Evolutionary conservation across 2,113 vertebrate species (phyloP).

Genomic region (Pyxicephalus adspersus): DNA sequence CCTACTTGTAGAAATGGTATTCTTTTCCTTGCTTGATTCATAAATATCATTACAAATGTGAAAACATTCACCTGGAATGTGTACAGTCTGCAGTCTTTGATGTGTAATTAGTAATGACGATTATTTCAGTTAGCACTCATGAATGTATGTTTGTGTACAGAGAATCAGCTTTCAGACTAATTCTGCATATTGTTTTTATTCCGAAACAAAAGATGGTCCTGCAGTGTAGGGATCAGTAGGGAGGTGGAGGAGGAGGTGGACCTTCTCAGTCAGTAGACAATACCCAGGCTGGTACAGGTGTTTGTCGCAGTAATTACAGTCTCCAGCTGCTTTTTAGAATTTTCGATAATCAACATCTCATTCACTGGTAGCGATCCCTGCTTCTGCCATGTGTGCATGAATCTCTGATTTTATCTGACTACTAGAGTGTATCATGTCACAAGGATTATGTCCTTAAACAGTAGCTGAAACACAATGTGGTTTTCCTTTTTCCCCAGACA

Average conservation of each 20-base stretch:
- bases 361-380: slow-evolving; percentile 20
- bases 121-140: slow-evolving; percentile 1
- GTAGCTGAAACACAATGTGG: not conserved
- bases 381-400: not conserved
- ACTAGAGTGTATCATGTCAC: not conserved
- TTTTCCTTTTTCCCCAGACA: too few relatives aligned
- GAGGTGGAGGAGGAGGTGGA: not conserved
- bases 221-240: not conserved
- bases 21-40: too few relatives aligned
- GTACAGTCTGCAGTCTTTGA: not conserved
- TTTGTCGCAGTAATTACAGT: not conserved
- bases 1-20: too few relatives aligned
- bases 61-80: not conserved
- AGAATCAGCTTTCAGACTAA: not conserved
- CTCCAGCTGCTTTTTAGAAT: slow-evolving; percentile 9
- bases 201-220: not conserved
- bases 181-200: not conserved
- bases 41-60: not conserved
- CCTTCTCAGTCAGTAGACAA: not conserved
- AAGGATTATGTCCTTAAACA: not conserved
- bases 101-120: not conserved
- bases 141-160: not conserved
- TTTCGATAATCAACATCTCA: slow-evolving; percentile 42
- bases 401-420: not conserved
- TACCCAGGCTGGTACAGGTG: slow-evolving; percentile 10